Percentiles rank a stretch among this genome's conserved stretches.
Evolutionary conservation across 2,113 vertebrate species (phyloP).

Genomic region (Cacatua alba): DNA sequence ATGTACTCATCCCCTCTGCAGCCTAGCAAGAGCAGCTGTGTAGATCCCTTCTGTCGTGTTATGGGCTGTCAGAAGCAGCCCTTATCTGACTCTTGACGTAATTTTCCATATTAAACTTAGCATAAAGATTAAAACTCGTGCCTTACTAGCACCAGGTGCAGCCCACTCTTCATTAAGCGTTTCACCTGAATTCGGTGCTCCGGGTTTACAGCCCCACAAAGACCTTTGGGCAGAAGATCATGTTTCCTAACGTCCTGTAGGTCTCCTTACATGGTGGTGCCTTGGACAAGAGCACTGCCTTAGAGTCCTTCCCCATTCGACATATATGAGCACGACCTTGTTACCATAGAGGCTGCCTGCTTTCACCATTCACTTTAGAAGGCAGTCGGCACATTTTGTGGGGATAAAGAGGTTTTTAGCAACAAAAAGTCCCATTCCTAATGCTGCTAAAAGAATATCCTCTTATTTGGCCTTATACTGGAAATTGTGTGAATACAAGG

Average conservation of each 20-base stretch:
- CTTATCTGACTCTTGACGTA: not conserved
- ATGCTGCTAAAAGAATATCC: not conserved
- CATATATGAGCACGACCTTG: rapidly evolving
- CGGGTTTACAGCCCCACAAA: not conserved
- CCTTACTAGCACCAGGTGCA: not conserved
- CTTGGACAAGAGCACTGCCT: not conserved
- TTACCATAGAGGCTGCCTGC: not conserved
- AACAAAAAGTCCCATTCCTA: not conserved
- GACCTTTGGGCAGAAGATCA: not conserved
- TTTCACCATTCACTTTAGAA: not conserved
- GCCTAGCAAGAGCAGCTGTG: not conserved
- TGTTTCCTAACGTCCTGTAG: not conserved
- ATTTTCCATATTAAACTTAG: not conserved
- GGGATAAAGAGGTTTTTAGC: not conserved
- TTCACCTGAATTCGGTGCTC: not conserved
- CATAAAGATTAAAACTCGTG: not conserved
- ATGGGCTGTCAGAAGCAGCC: not conserved
- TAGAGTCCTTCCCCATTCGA: not conserved
- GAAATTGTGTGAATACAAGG: not conserved
- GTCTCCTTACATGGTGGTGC: rapidly evolving
- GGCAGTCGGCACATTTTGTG: not conserved
- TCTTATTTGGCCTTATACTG: not conserved
- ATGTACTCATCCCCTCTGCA: not conserved
- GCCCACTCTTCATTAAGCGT: not conserved
- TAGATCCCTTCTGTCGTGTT: not conserved